Percentiles rank a stretch among this genome's conserved stretches.
phyloP scores from a whole-genome alignment of 1,140 invertebrate genomes.

The Nymphalis io region DNA sequence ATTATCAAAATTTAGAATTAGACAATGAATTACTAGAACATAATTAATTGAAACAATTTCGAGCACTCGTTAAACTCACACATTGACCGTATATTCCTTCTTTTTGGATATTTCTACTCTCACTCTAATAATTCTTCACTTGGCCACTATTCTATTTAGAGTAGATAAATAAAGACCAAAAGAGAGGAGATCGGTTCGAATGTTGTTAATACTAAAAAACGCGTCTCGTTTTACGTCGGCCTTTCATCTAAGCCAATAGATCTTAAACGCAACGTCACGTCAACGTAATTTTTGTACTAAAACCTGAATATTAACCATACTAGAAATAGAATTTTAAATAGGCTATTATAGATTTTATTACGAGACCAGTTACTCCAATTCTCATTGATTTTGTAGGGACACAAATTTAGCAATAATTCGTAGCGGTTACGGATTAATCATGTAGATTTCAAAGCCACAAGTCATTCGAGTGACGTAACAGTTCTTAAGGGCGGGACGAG shows the following conservation, averaged over 20 bases:
- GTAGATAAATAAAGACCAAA: conserved; percentile 76
- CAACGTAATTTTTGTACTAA: conserved; percentile 44
- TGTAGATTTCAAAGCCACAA: conserved; percentile 46
- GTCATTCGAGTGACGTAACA: conserved; percentile 25
- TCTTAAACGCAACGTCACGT: conserved; percentile 32
- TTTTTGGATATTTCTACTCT: conserved; percentile 70
- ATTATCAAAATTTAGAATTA: conserved; percentile 77
- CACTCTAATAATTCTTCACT: conserved; percentile 71
- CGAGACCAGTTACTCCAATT: conserved; percentile 42
- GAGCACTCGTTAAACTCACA: conserved; percentile 80
- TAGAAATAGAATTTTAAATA: conserved; percentile 41
- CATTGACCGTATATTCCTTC: conserved; percentile 77
- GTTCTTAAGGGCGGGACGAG: conserved; percentile 14
- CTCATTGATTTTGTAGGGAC: conserved; percentile 50
- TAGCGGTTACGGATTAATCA: conserved; percentile 58
- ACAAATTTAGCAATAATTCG: conserved; percentile 70
- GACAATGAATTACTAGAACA: conserved; percentile 78
- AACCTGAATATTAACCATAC: conserved; percentile 38
- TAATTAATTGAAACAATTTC: conserved; percentile 78
- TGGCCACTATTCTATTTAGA: conserved; percentile 71
- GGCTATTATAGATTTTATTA: conserved; percentile 40
- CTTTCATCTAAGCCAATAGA: conserved; percentile 18
- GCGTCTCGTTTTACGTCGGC: conserved; percentile 27
- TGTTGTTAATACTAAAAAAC: conserved; percentile 48
- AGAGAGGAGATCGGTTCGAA: conserved; percentile 68